phyloP scores from a whole-genome alignment of 1,140 invertebrate species.

The Sycophila sp. region DNA sequence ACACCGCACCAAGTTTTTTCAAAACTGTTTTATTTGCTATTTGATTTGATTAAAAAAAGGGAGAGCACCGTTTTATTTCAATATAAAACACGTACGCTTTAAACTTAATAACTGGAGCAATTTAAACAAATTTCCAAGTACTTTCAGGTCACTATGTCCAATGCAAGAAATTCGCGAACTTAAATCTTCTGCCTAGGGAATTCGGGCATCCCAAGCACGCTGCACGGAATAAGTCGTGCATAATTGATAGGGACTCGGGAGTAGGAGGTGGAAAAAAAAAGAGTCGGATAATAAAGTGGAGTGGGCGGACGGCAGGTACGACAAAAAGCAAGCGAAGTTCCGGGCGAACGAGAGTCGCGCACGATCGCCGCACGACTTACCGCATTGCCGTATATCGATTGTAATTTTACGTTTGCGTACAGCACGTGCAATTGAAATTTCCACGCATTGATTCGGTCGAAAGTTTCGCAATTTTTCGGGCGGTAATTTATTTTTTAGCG shows the following conservation, averaged over 20 bases:
- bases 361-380: conserved; percentile 25
- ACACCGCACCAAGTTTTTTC: too few relatives aligned
- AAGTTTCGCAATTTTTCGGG: background rate
- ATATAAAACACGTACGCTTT: too few relatives aligned
- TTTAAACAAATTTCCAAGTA: too few relatives aligned
- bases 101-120: too few relatives aligned
- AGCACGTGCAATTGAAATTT: conserved; percentile 20
- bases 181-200: too few relatives aligned
- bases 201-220: background rate
- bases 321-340: too few relatives aligned
- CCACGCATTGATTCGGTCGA: background rate
- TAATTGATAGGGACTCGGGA: conserved; percentile 5
- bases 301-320: background rate
- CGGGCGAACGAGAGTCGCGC: too few relatives aligned
- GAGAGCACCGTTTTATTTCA: too few relatives aligned
- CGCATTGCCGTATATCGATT: conserved; percentile 48
- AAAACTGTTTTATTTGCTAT: too few relatives aligned
- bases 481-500: background rate
- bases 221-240: conserved; percentile 7
- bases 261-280: background rate
- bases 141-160: too few relatives aligned
- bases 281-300: background rate
- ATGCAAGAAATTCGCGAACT: too few relatives aligned
- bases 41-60: too few relatives aligned
- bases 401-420: conserved; percentile 39